Evolutionary conservation across 1,140 invertebrate species (phyloP), one percentile per base, ranked within the genome.

Genomic region (Pristionchus pacificus): DNA sequence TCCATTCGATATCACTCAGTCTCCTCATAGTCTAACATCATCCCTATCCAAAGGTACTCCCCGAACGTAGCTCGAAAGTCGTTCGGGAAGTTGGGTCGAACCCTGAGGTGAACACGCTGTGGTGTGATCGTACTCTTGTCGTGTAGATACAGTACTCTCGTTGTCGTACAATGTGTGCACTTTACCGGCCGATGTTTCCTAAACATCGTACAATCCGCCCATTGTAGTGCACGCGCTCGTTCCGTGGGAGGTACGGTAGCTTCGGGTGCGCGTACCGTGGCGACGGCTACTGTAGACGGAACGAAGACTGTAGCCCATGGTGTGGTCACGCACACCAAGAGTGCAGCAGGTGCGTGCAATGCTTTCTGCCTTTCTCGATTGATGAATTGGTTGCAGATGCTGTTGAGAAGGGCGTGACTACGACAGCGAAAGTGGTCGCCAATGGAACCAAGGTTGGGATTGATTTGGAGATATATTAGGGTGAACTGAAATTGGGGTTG

Each of bases 301-400:
- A 82, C 80, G 6, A 83, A 82, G 72, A 81, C 73, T n/a, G 80
- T 82, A 14, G 79, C 79, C 29, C 79, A 81, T 66, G 79, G 78
- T 29, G 80, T 81, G n/a, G 82, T 82, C 13, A 80, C 80, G 10
- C 80, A 82, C 65, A 82, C 80, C 1, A 80, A 78, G 33, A 83
- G 80, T 58, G 80, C 80, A n/a, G 80, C 80, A 13, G 79, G 78
- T 68, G 13, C 13, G 25, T n/a, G n/a, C 31, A 13, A 25, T 27
- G 2, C 13, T 30, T 38, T 14, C n/a, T 6, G 24, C 25, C 13
- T 49, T 49, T 19, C 15, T 2, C 14, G 6, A 19, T 49, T 55
- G 6, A n/a, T 14, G n/a, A n/a, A 38, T 27, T 49, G n/a, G n/a
- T 15, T 66, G 3, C 33, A 58, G 71, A 73, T 32, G 74, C 81